Evolutionary conservation across 1,140 invertebrate genomes (phyloP), one percentile per base, ranked within the genome.

Genomic region (Anagrus nilaparvatae): DNA sequence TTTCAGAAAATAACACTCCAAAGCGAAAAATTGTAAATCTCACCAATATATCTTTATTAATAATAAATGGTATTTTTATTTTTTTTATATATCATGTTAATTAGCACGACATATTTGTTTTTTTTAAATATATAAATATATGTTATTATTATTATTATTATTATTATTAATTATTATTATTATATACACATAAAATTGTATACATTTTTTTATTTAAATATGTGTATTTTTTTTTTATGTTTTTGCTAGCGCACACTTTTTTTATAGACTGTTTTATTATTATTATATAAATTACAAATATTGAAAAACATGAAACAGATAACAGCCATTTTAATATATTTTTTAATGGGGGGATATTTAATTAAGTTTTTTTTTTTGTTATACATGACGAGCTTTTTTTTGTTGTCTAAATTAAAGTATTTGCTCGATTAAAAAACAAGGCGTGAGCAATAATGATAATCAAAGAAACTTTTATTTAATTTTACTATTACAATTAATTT

Each of bases 1-100:
- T 70, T 65, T 70, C 65, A 67, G 64, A 70, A 70, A 70, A 70
- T 70, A 70, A 70, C 66, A 70, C 67, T 69, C 64, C 66, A 68
- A 67, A 68, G 64, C 64, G 65, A 67, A 68, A 66, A 68, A 67
- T 63, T 58, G 59, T 61, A 58, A 65, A 65, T 65, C 54, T 68
- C 61, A 67, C 61, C 64, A 62, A 65, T 63, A 59, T 60, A 58
- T 65, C 63, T 65, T 55, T 61, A 51, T 65, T 57, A 62, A 61
- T 61, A 63, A 61, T 61, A 63, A 63, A 62, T 63, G 60, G 52
- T 46, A 63, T 63, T 61, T 60, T 63, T 61, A 61, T 60, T 61
- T 50, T 55, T 55, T 49, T 60, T 48, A 63, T 63, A 61, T 64
- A 65, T 58, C 53, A 61, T 63, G 61, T n/a, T n/a, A n/a, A n/a